Conservation (phyloP, 2,888 invertebrate species). For the Diarsia mendica region DNA sequence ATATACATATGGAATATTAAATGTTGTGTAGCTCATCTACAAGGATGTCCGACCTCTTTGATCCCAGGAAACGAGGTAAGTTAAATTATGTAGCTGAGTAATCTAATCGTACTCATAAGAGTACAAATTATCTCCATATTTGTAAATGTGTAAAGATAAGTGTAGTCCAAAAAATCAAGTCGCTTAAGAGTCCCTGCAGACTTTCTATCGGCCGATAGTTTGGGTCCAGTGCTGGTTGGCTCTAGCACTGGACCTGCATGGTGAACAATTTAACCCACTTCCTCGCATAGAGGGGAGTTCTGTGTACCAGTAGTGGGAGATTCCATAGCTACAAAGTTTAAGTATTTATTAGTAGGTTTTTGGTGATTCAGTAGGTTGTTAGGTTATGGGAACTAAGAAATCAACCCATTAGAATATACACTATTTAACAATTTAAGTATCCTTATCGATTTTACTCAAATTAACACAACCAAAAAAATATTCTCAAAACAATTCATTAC, state of each 20-base stretch:
- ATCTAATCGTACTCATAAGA: slow-evolving; percentile 36
- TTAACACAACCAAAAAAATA: no score
- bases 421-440: no score
- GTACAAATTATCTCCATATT: slow-evolving; percentile 15
- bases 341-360: no score
- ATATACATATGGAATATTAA: slow-evolving; percentile 10
- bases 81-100: slow-evolving; percentile 41
- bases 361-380: not conserved
- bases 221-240: no score
- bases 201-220: not conserved
- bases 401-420: not conserved
- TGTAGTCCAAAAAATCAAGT: no score
- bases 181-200: not conserved
- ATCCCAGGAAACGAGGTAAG: slow-evolving; percentile 51
- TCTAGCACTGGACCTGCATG: no score
- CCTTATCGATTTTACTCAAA: no score
- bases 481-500: no score
- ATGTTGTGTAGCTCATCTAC: slow-evolving; percentile 27
- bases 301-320: no score
- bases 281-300: no score
- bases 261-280: no score
- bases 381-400: not conserved
- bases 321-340: not conserved
- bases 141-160: no score
- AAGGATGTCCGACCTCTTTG: slow-evolving; percentile 54